A percentile compares a stretch with the other conserved stretches of the same genome.
Conservation (phyloP, 1,140 invertebrate genomes). For the Meloidogyne exigua region DNA sequence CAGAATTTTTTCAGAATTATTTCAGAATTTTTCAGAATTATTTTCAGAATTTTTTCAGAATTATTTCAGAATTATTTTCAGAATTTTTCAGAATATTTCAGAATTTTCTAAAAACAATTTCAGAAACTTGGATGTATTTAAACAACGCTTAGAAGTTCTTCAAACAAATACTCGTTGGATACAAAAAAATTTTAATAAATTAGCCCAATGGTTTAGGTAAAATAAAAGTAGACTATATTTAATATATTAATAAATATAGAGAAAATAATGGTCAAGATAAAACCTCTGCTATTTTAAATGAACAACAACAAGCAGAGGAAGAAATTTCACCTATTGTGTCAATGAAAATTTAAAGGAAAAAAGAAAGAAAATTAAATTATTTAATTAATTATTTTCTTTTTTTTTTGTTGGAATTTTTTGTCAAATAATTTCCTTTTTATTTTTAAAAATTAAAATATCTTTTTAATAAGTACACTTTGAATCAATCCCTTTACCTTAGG, state of each 20-base stretch:
- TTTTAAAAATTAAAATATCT: too few relatives aligned
- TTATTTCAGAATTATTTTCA: background rate
- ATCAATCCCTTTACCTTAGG: too few relatives aligned
- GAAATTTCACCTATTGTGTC: background rate
- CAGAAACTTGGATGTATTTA: constrained; percentile 49
- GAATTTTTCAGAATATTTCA: background rate
- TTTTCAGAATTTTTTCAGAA: background rate
- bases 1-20: background rate
- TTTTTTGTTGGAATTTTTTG: too few relatives aligned
- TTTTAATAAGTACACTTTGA: too few relatives aligned
- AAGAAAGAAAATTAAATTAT: too few relatives aligned
- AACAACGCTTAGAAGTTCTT: constrained; percentile 52
- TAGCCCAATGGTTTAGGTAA: background rate
- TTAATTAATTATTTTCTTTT: too few relatives aligned
- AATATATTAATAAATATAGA: background rate
- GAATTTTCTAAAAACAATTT: background rate
- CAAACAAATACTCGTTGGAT: constrained; percentile 45
- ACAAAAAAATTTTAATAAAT: constrained; percentile 6
- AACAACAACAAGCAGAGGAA: background rate
- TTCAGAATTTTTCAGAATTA: background rate
- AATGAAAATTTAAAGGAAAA: background rate
- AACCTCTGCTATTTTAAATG: background rate
- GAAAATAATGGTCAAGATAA: background rate
- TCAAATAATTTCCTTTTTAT: too few relatives aligned
- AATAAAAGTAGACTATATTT: background rate